phyloP scores from a whole-genome alignment of 2,888 invertebrate species.

The Drosophila peninsularis region DNA sequence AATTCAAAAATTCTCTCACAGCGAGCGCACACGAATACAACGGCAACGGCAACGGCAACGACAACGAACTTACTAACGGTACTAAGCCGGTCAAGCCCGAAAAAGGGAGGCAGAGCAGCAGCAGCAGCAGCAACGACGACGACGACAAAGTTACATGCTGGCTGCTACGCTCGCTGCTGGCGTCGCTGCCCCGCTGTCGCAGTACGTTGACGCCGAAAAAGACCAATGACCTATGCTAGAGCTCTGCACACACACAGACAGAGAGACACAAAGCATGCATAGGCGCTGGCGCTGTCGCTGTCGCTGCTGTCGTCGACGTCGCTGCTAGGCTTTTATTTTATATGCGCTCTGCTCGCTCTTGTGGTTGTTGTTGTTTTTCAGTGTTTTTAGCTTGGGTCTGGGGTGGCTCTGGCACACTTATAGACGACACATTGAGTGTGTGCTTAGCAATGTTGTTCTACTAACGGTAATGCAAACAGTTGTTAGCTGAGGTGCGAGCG shows the following conservation, averaged over 20 bases:
- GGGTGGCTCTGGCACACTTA: constrained; percentile 74
- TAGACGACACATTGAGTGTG: constrained; percentile 71
- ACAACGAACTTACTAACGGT: constrained; percentile 81
- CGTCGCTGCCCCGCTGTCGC: constrained; percentile 66
- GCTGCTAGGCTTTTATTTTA: constrained; percentile 58
- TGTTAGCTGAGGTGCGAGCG: constrained; percentile 20
- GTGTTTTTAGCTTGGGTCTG: constrained; percentile 34
- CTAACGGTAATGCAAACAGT: constrained; percentile 81
- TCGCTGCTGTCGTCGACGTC: constrained; percentile 41
- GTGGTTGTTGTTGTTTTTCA: constrained; percentile 2
- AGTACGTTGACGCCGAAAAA: constrained; percentile 84
- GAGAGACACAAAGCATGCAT: constrained; percentile 28
- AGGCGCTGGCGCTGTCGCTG: constrained; percentile 53
- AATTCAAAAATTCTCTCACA: constrained; percentile 71
- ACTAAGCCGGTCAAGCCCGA: constrained; percentile 78
- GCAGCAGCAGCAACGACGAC: constrained; percentile 40
- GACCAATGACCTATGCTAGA: constrained; percentile 84
- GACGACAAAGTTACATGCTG: constrained; percentile 81
- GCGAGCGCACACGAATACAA: constrained; percentile 51
- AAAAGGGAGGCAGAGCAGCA: constrained; percentile 59
- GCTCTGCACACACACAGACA: constrained; percentile 41
- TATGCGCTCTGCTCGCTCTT: constrained; percentile 11
- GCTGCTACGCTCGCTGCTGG: constrained; percentile 43
- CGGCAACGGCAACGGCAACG: constrained; percentile 33
- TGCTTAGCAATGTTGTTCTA: constrained; percentile 78